Evolutionary conservation across 2,113 vertebrate genomes (phyloP), one percentile per base, ranked within the genome.

Genomic region (Gobiocypris rarus): DNA sequence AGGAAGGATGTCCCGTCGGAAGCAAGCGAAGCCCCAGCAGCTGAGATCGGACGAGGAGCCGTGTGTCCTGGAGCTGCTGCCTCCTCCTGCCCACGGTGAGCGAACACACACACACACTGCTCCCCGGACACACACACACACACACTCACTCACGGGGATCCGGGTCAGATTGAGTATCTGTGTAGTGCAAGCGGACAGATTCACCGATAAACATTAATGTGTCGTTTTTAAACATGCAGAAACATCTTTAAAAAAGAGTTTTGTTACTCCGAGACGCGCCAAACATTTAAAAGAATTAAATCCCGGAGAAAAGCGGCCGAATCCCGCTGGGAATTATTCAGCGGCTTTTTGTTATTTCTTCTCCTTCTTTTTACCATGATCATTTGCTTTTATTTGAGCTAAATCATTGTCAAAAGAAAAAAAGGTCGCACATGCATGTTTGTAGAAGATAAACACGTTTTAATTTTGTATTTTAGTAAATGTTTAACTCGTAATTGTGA

Each of bases 1-100:
- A 54, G 52, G 94, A 95, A 95, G 87, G 98, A 84, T 99, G 98
- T 99, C 98, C 95, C 97, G 98, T 92, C 96, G 98, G 94, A 99
- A 99, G 96, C 97, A 99, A 96, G 97, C 98, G 92, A 99, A 98
- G 92, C 98, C 98, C 88, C 98, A 99, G 95, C 98, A 99, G 92
- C 97, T 99, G 93, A 97, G 95, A 91, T 97, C 98, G 93, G 96
- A 97, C 90, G 95, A 96, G 94, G 97, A 98, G 89, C 95, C 96
- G 89, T 94, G 96, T 89, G 92, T 96, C 89, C 91, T 94, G 90
- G 96, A 96, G 92, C 94, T 96, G 92, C 94, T 95, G 89, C 95
- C 97, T 17, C 48, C 48, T 15, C 14, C 48, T 15, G 48, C 14
- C 4, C 95, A 97, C 94, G 96, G 97, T 98, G 95, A 97, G 95